phyloP scores from a whole-genome alignment of 37 sponge, comb jelly and placozoan species.

The Beroe ovata region DNA sequence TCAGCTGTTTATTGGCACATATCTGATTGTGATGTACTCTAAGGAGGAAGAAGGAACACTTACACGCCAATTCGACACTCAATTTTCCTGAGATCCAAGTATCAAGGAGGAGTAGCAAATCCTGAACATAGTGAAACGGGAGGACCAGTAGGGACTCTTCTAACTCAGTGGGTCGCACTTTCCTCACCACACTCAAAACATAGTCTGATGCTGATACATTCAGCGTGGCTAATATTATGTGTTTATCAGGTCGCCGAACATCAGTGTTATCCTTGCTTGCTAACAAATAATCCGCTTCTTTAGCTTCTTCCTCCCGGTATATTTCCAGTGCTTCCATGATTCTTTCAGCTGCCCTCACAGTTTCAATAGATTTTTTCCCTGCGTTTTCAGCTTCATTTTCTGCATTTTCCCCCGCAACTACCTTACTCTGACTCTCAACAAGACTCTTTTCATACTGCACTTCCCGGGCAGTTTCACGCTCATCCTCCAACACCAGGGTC shows the following conservation, averaged over 20 bases:
- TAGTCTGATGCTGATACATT: constrained; percentile 68
- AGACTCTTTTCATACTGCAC: constrained; percentile 17
- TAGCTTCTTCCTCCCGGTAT: constrained; percentile 74
- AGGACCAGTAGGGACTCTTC: constrained; percentile 88
- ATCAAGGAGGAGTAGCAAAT: constrained; percentile 71
- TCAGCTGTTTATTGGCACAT: constrained; percentile 71
- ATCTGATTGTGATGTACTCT: constrained; percentile 90
- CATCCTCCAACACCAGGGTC: constrained; percentile 82
- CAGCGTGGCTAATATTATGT: constrained; percentile 77
- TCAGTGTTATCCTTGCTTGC: constrained; percentile 68
- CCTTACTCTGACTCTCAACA: background rate
- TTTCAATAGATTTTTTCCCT: constrained; percentile 78
- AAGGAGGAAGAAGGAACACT: constrained; percentile 81
- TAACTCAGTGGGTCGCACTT: constrained; percentile 83
- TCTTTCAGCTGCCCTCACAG: constrained; percentile 84
- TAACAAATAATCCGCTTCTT: constrained; percentile 69
- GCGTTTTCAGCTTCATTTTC: constrained; percentile 71
- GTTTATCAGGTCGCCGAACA: constrained; percentile 73
- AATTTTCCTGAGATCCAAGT: constrained; percentile 72
- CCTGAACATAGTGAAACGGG: constrained; percentile 78
- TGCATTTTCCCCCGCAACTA: constrained; percentile 73
- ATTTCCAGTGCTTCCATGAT: constrained; percentile 83
- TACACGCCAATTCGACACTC: constrained; percentile 75
- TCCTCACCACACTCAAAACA: constrained; percentile 75
- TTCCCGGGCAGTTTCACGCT: constrained; percentile 77